These are phyloP conservation scores for Nannobrachium achirus DNA, from an alignment of 2,113 vertebrate genomes.

Conservation along the genomic window DNA sequence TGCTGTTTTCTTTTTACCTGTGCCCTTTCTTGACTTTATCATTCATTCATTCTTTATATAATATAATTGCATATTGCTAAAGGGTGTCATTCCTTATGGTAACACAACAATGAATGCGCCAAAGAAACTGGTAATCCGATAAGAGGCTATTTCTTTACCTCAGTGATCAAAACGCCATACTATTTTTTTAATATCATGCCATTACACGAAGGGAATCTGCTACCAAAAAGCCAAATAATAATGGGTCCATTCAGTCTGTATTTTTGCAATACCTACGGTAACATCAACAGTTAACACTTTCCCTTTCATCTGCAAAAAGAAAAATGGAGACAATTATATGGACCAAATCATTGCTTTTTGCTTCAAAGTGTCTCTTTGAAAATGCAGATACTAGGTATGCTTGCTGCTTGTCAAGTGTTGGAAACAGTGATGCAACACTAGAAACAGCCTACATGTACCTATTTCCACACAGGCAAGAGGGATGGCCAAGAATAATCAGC, in stretches of 20 bases:
- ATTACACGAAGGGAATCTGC: background rate
- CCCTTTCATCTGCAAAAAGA: slow-evolving; percentile 48
- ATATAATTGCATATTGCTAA: background rate
- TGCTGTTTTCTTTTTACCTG: background rate
- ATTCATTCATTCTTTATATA: background rate
- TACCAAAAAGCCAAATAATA: slow-evolving; percentile 22
- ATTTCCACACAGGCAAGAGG: slow-evolving; percentile 4
- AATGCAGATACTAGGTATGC: slow-evolving; percentile 41
- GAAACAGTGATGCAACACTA: slow-evolving; percentile 71
- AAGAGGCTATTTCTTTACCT: background rate
- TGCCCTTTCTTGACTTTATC: no score
- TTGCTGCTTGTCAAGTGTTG: slow-evolving; percentile 63
- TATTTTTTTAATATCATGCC: no score
- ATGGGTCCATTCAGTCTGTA: slow-evolving; percentile 5
- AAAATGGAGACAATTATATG: slow-evolving; percentile 55
- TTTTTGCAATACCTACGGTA: slow-evolving; percentile 40
- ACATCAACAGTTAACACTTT: slow-evolving; percentile 20
- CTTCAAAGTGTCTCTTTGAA: slow-evolving; percentile 67
- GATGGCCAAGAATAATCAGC: background rate
- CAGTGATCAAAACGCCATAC: no score
- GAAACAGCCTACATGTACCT: slow-evolving; percentile 44
- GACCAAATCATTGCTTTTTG: slow-evolving; percentile 18
- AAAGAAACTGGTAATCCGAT: background rate
- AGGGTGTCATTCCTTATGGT: no score
- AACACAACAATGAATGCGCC: no score